Base-by-base conservation (phyloP, 2,888 invertebrate genomes). In the Cenopis cana region DNA sequence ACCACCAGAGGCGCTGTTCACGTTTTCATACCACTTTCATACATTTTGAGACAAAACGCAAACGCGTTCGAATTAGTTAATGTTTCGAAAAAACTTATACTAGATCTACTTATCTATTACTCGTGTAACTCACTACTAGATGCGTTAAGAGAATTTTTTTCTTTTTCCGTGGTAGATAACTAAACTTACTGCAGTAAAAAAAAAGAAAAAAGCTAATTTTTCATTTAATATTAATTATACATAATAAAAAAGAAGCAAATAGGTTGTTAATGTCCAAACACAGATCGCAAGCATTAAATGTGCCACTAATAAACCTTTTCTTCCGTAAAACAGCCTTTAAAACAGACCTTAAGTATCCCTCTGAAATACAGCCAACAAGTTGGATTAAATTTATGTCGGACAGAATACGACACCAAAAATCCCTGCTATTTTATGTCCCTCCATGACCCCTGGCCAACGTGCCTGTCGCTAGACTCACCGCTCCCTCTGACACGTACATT, bases 311-410 rank as follows among this genome's bases (percentile, higher is more conserved):
- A 54, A 64, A 64, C 62, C 20, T 52, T 20, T 64, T 50, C 52
- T 12, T 52, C 62, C 62, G 62, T 62, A 62, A 62, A 62, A 64
- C 38, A 20, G 52, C 18, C 38, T 41, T 38, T 62, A 38, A 59
- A 33, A 52, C 57, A n/a, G 52, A 52, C 64, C 57, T 65, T 57
- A 65, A 66, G 59, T 65, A 70, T 66, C 65, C 24, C 65, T n/a
- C 54, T 66, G 41, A 54, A 60, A 70, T 69, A 70, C 62, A 65
- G 46, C 70, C 70, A 54, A 66, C 65, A 70, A 67, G 55, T 71
- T 67, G 67, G 67, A 71, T 71, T 67, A 67, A 66, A 71, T 71
- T 71, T 71, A 71, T 71, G 71, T 67, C 55, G 55, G 61, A 67
- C 66, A 61, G 66, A n/a, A 71, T 67, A 67, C 61, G 60, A 67